phyloP scores from a whole-genome alignment of 2,113 vertebrate genomes.

The Colinus virginianus region DNA sequence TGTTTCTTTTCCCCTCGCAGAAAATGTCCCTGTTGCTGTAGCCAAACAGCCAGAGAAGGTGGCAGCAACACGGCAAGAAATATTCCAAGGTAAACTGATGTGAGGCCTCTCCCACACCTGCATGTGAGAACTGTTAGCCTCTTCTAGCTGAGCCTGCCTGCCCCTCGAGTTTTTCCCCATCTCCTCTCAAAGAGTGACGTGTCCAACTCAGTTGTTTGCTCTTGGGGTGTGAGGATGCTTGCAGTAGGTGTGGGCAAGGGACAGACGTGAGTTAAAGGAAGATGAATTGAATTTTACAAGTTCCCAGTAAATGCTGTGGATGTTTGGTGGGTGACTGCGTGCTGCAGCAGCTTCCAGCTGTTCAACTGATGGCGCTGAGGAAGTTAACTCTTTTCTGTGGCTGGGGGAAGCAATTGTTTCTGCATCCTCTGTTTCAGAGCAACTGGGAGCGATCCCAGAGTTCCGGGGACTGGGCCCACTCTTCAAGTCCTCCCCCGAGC shows the following conservation, averaged over 20 bases:
- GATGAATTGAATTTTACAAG: neutral
- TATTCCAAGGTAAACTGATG: slow-evolving; percentile 83
- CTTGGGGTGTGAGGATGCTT: neutral
- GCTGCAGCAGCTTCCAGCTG: neutral
- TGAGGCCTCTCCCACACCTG: neutral
- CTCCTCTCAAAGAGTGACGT: neutral
- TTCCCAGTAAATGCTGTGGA: neutral
- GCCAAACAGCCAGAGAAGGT: slow-evolving; percentile 84
- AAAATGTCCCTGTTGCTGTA: slow-evolving; percentile 71
- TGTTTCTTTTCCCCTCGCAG: slow-evolving; percentile 36
- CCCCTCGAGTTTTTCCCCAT: neutral
- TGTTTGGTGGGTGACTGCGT: neutral
- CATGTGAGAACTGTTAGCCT: neutral
- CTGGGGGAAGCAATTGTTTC: neutral
- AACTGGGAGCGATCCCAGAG: slow-evolving; percentile 82
- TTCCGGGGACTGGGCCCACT: slow-evolving; percentile 79
- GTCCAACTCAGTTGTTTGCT: neutral
- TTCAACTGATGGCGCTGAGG: neutral
- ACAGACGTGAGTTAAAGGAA: neutral
- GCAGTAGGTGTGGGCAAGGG: neutral
- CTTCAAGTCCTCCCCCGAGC: slow-evolving; percentile 85
- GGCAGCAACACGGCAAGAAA: slow-evolving; percentile 84
- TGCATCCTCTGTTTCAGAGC: slow-evolving; percentile 76
- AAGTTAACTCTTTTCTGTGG: neutral
- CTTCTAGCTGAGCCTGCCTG: neutral